phyloP scores from a whole-genome alignment of 2,888 invertebrate species.

The Bursaphelenchus okinawaensis region DNA sequence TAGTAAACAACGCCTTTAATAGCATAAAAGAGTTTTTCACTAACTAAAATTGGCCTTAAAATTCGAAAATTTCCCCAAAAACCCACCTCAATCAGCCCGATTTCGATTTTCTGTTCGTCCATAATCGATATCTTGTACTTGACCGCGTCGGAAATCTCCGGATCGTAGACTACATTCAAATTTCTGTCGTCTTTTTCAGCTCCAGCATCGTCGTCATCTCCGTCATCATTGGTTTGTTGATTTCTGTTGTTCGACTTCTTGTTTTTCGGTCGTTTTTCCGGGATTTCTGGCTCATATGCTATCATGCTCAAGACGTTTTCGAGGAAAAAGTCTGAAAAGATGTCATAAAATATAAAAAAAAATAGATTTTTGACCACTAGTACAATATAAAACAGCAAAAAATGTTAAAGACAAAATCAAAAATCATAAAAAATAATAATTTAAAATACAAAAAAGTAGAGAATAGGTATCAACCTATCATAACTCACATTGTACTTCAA shows the following conservation, averaged over 20 bases:
- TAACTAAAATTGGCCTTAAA: no score
- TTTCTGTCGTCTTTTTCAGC: slow-evolving; percentile 58
- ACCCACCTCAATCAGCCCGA: slow-evolving; percentile 76
- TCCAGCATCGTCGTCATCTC: slow-evolving; percentile 63
- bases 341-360: no score
- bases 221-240: slow-evolving; percentile 59
- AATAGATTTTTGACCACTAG: not conserved
- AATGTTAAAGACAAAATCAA: not conserved
- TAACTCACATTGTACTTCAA: slow-evolving; percentile 41
- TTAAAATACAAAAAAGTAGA: not conserved
- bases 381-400: not conserved
- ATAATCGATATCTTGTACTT: slow-evolving; percentile 58
- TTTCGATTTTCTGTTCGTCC: slow-evolving; percentile 84
- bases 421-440: not conserved
- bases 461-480: slow-evolving; percentile 19
- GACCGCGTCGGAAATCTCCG: slow-evolving; percentile 56
- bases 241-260: slow-evolving; percentile 46
- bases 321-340: slow-evolving; percentile 77
- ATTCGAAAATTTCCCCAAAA: slow-evolving; percentile 1
- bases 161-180: slow-evolving; percentile 66
- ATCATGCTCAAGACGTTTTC: slow-evolving; percentile 87
- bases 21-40: no score
- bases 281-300: slow-evolving; percentile 66
- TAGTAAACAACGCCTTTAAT: not conserved
- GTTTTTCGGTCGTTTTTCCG: slow-evolving; percentile 68